Evolutionary conservation across 2,888 invertebrate genomes (phyloP).

Genomic region (Anthophora plumipes): DNA sequence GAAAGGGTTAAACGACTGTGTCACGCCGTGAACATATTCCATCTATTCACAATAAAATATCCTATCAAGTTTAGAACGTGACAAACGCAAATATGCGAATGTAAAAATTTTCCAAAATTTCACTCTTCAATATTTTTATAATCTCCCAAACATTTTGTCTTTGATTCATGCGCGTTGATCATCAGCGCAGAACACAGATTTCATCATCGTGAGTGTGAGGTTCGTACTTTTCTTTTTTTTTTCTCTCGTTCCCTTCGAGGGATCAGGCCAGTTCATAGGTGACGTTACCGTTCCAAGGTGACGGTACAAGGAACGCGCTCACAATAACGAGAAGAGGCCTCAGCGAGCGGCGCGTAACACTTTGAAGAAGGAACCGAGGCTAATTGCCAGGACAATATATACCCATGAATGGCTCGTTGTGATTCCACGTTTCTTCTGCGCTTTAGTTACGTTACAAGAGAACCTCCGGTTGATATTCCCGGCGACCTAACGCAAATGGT

Average conservation of each 20-base stretch:
- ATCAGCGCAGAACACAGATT: conserved; percentile 27
- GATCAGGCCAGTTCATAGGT: conserved; percentile 45
- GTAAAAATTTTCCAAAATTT: conserved; percentile 4
- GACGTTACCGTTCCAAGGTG: conserved; percentile 55
- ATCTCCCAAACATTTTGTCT: conserved; percentile 9
- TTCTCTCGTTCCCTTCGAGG: conserved; percentile 6
- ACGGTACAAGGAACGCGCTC: conserved; percentile 30
- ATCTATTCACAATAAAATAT: no score
- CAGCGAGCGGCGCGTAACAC: conserved; percentile 8
- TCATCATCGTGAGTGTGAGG: conserved; percentile 43
- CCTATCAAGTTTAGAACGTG: neutral
- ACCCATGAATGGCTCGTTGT: conserved; percentile 12
- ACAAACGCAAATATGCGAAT: neutral
- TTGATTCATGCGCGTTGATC: conserved; percentile 55
- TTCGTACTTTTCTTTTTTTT: conserved; percentile 19
- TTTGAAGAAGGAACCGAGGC: conserved; percentile 24
- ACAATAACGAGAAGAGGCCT: conserved; percentile 26
- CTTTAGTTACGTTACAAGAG: neutral
- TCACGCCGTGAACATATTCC: no score
- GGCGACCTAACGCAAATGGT: conserved; percentile 68
- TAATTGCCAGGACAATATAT: conserved; percentile 66
- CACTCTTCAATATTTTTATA: conserved; percentile 23
- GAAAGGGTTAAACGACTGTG: no score
- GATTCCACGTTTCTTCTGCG: conserved; percentile 21
- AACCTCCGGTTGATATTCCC: conserved; percentile 1